These are phyloP conservation scores for Pao palembangensis DNA, from an alignment of 2,113 vertebrate species.

Conservation along the genomic window DNA sequence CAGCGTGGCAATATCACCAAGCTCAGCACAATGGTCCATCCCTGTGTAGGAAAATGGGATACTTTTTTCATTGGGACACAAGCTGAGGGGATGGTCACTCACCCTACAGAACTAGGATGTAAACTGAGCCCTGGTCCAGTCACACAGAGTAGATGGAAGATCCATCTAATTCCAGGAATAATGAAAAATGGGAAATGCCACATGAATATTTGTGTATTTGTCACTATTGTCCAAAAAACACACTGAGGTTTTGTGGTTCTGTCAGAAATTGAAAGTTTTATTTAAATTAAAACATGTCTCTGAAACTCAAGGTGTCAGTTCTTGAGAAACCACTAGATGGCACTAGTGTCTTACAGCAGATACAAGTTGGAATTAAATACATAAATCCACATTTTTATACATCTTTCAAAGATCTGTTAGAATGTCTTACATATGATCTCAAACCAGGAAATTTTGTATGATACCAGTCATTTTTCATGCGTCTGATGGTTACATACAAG, in stretches of 20 bases:
- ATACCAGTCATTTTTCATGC: too few relatives aligned
- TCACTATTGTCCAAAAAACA: neutral
- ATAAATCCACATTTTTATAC: too few relatives aligned
- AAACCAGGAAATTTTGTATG: too few relatives aligned
- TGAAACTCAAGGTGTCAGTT: neutral
- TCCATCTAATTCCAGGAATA: slow-evolving; percentile 45
- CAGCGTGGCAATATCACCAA: slow-evolving; percentile 65
- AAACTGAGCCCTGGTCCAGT: slow-evolving; percentile 69
- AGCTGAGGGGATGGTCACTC: slow-evolving; percentile 76
- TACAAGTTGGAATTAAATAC: too few relatives aligned
- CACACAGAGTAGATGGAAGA: slow-evolving; percentile 60
- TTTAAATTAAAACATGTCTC: neutral
- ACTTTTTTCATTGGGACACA: slow-evolving; percentile 60
- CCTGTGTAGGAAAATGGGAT: slow-evolving; percentile 72
- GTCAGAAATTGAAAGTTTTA: neutral
- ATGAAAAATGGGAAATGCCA: too few relatives aligned
- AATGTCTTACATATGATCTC: too few relatives aligned
- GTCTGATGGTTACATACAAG: too few relatives aligned
- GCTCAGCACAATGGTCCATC: slow-evolving; percentile 76
- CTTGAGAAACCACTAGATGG: slow-evolving; percentile 62
- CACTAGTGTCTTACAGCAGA: slow-evolving; percentile 11
- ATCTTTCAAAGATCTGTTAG: too few relatives aligned
- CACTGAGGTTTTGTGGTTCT: neutral
- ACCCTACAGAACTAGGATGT: slow-evolving; percentile 66
- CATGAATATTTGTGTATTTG: neutral